These are phyloP conservation scores for Ischnura elegans DNA, from an alignment of 2,888 invertebrate species.

Conservation along the genomic window DNA sequence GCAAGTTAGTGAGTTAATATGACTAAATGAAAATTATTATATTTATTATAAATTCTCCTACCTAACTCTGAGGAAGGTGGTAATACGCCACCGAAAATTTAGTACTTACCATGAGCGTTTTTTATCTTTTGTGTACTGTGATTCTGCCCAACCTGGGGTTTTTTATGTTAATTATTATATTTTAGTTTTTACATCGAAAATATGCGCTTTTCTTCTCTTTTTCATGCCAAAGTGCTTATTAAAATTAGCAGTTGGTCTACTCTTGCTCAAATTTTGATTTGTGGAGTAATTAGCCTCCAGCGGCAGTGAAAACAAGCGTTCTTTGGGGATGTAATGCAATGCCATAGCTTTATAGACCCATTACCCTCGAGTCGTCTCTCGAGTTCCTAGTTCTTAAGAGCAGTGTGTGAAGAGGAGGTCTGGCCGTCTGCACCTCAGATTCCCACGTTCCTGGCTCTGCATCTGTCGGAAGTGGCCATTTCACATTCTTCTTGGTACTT, in stretches of 20 bases:
- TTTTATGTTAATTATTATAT: too few relatives aligned
- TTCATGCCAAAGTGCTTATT: too few relatives aligned
- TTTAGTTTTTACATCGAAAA: too few relatives aligned
- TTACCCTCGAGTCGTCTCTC: background rate
- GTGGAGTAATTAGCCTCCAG: background rate
- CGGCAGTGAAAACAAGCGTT: background rate
- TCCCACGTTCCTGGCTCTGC: background rate
- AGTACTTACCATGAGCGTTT: too few relatives aligned
- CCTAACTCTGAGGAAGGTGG: too few relatives aligned
- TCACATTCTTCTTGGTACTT: slow-evolving; percentile 11
- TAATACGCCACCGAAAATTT: too few relatives aligned
- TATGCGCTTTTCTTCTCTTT: too few relatives aligned
- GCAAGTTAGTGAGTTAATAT: too few relatives aligned
- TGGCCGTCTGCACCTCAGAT: background rate
- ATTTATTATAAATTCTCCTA: too few relatives aligned
- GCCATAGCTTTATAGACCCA: background rate
- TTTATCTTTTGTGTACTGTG: too few relatives aligned
- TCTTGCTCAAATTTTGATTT: background rate
- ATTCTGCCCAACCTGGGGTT: too few relatives aligned
- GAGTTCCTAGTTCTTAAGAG: background rate
- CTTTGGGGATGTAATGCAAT: background rate
- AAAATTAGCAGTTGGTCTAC: background rate
- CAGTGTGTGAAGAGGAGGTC: background rate
- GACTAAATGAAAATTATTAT: too few relatives aligned
- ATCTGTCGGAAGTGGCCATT: slow-evolving; percentile 30